Evolutionary conservation across 92 coral and sea anemone species (phyloP), one percentile per base, ranked within the genome.

Genomic region (Heliopora coerulea): DNA sequence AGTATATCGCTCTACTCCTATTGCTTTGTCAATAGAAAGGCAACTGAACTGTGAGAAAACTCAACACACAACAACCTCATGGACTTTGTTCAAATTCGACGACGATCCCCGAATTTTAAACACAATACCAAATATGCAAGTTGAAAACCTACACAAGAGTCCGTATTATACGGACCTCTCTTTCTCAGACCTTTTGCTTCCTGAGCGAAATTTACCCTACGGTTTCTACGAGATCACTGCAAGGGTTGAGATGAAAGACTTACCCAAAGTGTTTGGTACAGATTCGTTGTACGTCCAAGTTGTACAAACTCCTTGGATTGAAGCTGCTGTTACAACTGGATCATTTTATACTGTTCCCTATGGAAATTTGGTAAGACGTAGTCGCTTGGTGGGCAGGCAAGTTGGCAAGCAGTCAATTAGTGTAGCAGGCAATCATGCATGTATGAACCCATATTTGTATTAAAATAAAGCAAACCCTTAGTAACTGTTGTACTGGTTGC

Each of bases 11-110:
- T 91, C 97, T 3, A 76, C 82, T 56, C 17, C 72, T 11, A 41
- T 75, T 10, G 62, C 60, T 14, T 49, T 84, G 26, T 26, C 68
- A 30, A 79, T 79, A 41, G 63, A 86, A 18, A 72, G 68, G 11
- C 80, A 40, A 19, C 58, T 91, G 10, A 62, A 84, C 39, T 91
- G 97, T 46, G 89, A 89, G 56, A 87, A 83, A 9, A 89, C 97
- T 15, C 50, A 68, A 11, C 8, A 60, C 1, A 89, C 97, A 19
- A 41, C 54, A 33, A 84, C 81, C 39, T 18, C 12, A 8, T 91
- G 97, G 97, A 68, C 81, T 63, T 54, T 84, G 17, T 63, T 27
- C 54, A 58, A 50, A 13, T 57, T 82, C 19, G 65, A 61, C 14
- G 58, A 24, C 20, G 65, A 46, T 46, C 56, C 30, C 12, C 68